Evolutionary conservation across 2,797 vertebrate species (phyloP), one percentile per base, ranked within the genome.

Genomic region (Periophthalmus magnuspinnatus): DNA sequence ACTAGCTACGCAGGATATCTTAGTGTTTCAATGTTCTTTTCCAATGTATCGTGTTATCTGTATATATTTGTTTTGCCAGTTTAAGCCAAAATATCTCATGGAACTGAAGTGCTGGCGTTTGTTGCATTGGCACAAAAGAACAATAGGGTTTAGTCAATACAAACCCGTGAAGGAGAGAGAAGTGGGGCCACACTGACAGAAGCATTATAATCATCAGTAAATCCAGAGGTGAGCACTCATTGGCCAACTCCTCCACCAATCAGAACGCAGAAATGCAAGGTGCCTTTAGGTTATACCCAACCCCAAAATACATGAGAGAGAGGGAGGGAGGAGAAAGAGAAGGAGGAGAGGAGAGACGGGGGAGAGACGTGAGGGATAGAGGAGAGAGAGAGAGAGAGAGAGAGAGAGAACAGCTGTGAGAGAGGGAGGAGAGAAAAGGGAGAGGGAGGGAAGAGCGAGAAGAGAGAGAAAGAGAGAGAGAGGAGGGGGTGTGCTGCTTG

Each of bases 211-310:
- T 86, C 88, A 83, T 32, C 83, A 82, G 80, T 89, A 71, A 86
- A 82, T 90, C 83, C 81, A 75, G 65, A 85, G 85, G 56, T 21
- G 64, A 63, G 24, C 62, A 79, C 66, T 79, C 76, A 92, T 92
- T 91, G 91, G 92, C 66, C 10, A 59, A 82, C 69, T 47, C 70
- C 54, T 24, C 64, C 54, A 82, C 92, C 91, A 90, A 93, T 93
- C 82, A 55, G 7, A 17, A 77, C 71, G 21, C 57, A 60, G 78
- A 71, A 82, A 88, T 83, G 86, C 90, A 92, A 91, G 89, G 92
- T 92, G 92, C 92, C 91, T 93, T 91, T 92, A 92, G 86, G 86
- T 90, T 92, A 89, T 90, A 89, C 81, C 87, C 89, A 91, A 86
- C 85, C 91, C 88, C 82, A 91, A 91, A 91, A 90, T 87, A 84